Evolutionary conservation across 1,140 invertebrate species (phyloP).

Genomic region (Papilio xuthus): DNA sequence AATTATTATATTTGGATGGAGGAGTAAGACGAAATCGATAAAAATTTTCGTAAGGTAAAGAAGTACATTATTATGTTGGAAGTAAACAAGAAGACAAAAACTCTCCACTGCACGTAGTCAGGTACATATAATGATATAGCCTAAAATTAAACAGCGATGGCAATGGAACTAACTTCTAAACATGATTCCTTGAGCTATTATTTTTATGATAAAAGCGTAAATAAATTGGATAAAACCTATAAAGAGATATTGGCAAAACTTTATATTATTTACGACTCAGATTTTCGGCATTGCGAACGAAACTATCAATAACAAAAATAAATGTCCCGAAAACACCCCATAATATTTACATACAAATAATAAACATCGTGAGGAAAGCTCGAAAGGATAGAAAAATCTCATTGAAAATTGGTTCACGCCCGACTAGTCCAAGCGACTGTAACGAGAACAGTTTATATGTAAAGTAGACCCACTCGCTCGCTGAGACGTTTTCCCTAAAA

Average conservation of each 20-base stretch:
- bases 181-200: neutral
- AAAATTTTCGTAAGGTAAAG: too few species aligned
- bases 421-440: slow-evolving; percentile 57
- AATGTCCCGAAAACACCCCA: slow-evolving; percentile 37
- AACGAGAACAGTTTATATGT: slow-evolving; percentile 59
- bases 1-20: too few species aligned
- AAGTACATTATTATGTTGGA: too few species aligned
- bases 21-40: too few species aligned
- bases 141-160: neutral
- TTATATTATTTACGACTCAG: slow-evolving; percentile 23
- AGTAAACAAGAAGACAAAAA: too few species aligned
- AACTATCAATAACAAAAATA: slow-evolving; percentile 39
- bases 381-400: slow-evolving; percentile 44
- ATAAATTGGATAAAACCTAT: slow-evolving; percentile 23
- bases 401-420: slow-evolving; percentile 60
- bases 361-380: slow-evolving; percentile 44
- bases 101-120: too few species aligned
- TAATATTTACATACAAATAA: slow-evolving; percentile 49
- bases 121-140: neutral
- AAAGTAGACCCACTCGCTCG: slow-evolving; percentile 50
- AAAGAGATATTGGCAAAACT: slow-evolving; percentile 15
- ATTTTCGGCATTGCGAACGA: slow-evolving; percentile 25
- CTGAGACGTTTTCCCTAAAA: slow-evolving; percentile 47
- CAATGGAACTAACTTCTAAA: neutral
- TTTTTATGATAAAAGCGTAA: neutral